phyloP scores from a whole-genome alignment of 2,888 invertebrate genomes.

The Ctenicera cuprea region DNA sequence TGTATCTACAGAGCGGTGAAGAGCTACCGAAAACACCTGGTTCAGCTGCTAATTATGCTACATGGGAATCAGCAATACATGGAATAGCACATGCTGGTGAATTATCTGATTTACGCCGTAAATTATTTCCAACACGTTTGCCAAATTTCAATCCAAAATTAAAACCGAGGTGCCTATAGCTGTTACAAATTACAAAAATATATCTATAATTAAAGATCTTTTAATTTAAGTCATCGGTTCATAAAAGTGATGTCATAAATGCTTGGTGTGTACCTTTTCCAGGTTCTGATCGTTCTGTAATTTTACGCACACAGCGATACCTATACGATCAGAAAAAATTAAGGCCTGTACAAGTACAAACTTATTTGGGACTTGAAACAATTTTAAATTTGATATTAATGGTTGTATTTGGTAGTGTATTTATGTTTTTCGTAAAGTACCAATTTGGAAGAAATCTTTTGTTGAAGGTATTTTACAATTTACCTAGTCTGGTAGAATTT shows the following conservation, averaged over 20 bases:
- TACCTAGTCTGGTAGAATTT: background rate
- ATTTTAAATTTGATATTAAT: slow-evolving; percentile 74
- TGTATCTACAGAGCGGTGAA: slow-evolving; percentile 76
- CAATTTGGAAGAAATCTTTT: slow-evolving; percentile 79
- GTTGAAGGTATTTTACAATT: slow-evolving; percentile 73
- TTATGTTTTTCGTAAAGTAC: slow-evolving; percentile 78
- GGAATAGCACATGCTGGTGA: slow-evolving; percentile 81
- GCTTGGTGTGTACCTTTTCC: slow-evolving; percentile 80
- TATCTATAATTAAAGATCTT: too few species aligned
- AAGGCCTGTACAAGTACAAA: slow-evolving; percentile 86
- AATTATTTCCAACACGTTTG: slow-evolving; percentile 80
- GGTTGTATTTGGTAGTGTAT: slow-evolving; percentile 76
- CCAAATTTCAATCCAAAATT: slow-evolving; percentile 80
- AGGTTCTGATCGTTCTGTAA: slow-evolving; percentile 89
- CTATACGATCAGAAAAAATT: slow-evolving; percentile 80
- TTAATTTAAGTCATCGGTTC: slow-evolving; percentile 43
- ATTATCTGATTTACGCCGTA: slow-evolving; percentile 78
- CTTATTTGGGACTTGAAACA: slow-evolving; percentile 77
- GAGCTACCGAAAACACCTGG: slow-evolving; percentile 69
- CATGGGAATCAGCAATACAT: slow-evolving; percentile 92
- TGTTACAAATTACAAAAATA: too few species aligned
- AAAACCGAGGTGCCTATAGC: slow-evolving; percentile 74
- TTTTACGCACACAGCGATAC: slow-evolving; percentile 87
- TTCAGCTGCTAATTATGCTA: slow-evolving; percentile 84
- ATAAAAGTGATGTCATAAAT: slow-evolving; percentile 55